These are phyloP conservation scores for Burhinus oedicnemus DNA, from an alignment of 2,113 vertebrate species.

Conservation along the genomic window DNA sequence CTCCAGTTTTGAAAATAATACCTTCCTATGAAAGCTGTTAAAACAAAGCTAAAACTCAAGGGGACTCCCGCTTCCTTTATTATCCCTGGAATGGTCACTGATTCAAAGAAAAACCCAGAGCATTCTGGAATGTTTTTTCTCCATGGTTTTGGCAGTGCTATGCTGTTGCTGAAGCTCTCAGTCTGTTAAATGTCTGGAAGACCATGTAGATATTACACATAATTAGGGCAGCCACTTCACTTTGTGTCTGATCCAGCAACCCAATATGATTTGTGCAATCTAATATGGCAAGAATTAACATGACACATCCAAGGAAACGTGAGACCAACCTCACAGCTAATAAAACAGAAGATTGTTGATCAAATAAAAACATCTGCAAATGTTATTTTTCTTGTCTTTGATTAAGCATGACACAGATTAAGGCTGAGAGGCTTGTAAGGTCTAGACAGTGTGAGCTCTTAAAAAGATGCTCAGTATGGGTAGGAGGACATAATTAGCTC, in stretches of 20 bases:
- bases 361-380: slow-evolving; percentile 27
- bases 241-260: slow-evolving; percentile 49
- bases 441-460: background rate
- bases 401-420: background rate
- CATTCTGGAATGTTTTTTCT: background rate
- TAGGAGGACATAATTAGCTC: background rate
- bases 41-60: background rate
- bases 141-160: slow-evolving; percentile 22
- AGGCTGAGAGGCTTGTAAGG: background rate
- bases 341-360: slow-evolving; percentile 26
- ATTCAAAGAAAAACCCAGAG: background rate
- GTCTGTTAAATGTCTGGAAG: slow-evolving; percentile 28
- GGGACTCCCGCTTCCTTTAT: background rate
- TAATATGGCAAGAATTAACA: slow-evolving; percentile 47
- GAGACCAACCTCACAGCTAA: slow-evolving; percentile 39
- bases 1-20: background rate
- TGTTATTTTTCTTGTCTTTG: slow-evolving; percentile 26
- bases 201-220: slow-evolving; percentile 25
- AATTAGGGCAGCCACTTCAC: slow-evolving; percentile 33
- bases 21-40: background rate
- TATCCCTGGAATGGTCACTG: background rate
- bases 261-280: slow-evolving; percentile 43
- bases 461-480: background rate
- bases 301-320: slow-evolving; percentile 53
- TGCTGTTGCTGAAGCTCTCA: background rate